phyloP scores from a whole-genome alignment of 2,113 vertebrate genomes.

The Montifringilla adamsi region DNA sequence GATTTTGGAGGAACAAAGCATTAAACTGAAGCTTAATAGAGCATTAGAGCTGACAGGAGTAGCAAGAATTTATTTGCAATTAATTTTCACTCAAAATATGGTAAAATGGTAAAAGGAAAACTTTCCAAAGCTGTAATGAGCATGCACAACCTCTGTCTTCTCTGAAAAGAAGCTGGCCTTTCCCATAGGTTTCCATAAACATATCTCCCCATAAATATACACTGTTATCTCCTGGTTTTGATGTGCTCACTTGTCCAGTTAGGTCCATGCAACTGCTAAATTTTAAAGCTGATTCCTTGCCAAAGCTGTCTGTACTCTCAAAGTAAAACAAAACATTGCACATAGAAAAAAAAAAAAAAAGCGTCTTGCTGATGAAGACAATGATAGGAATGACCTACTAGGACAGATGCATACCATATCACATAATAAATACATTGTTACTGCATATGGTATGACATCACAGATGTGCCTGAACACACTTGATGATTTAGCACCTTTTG shows the following conservation, averaged over 20 bases:
- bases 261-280: not conserved
- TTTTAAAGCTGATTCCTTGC: not conserved
- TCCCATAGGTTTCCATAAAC: not conserved
- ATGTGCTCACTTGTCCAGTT: not conserved
- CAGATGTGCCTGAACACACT: not conserved
- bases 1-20: not conserved
- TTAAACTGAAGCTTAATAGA: not conserved
- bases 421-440: slow-evolving; percentile 13
- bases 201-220: not conserved
- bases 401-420: slow-evolving; percentile 19
- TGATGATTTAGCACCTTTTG: slow-evolving; percentile 40
- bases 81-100: not conserved
- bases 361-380: not conserved
- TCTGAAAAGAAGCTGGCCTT: not conserved
- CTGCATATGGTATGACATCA: not conserved
- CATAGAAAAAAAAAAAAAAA: not conserved
- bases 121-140: not conserved
- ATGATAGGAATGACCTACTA: not conserved
- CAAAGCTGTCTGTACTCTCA: not conserved
- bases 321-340: not conserved
- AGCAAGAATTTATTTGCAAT: not conserved
- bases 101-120: not conserved
- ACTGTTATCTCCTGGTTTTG: slow-evolving; percentile 4
- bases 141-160: not conserved
- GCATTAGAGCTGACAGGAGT: not conserved